Evolutionary conservation across 2,888 invertebrate species (phyloP), one percentile per base, ranked within the genome.

Genomic region (Scotopteryx bipunctaria): DNA sequence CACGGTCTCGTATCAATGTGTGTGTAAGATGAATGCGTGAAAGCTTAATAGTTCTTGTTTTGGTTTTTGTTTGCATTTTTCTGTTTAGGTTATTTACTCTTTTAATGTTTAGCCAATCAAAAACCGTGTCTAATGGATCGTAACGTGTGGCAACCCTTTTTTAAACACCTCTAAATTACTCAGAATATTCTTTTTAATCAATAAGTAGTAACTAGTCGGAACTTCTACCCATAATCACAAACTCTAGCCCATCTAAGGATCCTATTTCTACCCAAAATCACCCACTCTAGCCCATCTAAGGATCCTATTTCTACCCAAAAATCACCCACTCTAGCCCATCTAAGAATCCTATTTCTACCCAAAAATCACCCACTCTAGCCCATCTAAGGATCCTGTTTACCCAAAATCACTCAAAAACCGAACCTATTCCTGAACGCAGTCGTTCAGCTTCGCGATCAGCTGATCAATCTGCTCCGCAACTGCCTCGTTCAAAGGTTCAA

Each of bases 381-480:
- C 25, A n/a, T 2, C 8, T 9, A 25, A 25, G 6, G 1, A 1
- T 6, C 19, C 19, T 5, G 6, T 19, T 19, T n/a, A 50, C 13
- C 16, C 13, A 6, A 21, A 27, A 16, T 2, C 14, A 50, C 14
- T 2, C 17, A 25, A 33, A 14, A 47, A 47, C 35, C 42, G 8
- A 54, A 76, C 77, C 81, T 83, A 83, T 52, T 71, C 66, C 1
- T 50, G 66, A 8, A 79, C 77, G 5, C 85, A 84, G 25, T 84
- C 83, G 33, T 79, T 78, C 43, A 89, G 52, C 53, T 86, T 88
- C 0, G 84, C 75, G 23, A 89, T 88, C 61, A 89, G 61, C 53
- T 85, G 78, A 55, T 89, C 87, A 0, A 91, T 90, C 32, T 90
- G 88, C 29, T 89, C 81, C 0, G 76, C 67, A 0, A 90, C 82